A percentile compares a stretch with the other conserved stretches of the same genome.
Evolutionary conservation across 2,797 vertebrate genomes (phyloP).

Genomic region (Rhinella marina): DNA sequence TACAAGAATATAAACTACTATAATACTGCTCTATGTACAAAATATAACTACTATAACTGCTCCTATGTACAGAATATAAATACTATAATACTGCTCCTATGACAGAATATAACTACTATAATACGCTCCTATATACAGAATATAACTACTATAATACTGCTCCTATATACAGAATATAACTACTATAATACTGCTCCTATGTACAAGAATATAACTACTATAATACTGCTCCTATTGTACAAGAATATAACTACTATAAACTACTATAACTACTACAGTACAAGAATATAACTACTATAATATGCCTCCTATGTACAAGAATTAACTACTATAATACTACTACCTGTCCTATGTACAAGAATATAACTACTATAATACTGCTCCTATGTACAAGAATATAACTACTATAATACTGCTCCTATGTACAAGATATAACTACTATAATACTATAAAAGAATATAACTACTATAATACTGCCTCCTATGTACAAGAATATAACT

Average conservation of each 20-base stretch:
- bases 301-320: neutral
- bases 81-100: conserved; percentile 1
- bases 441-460: conserved; percentile 20
- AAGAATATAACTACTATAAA: conserved; percentile 21
- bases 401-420: conserved; percentile 16
- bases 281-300: conserved; percentile 28
- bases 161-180: conserved; percentile 4
- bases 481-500: conserved; percentile 4
- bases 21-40: conserved; percentile 7
- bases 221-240: conserved; percentile 12
- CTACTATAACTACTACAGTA: conserved; percentile 16
- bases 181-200: conserved; percentile 12
- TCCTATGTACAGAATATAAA: neutral
- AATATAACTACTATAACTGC: neutral
- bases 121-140: conserved; percentile 5
- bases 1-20: neutral
- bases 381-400: conserved; percentile 5
- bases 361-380: conserved; percentile 28
- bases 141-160: conserved; percentile 13
- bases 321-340: conserved; percentile 24
- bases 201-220: conserved; percentile 19
- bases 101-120: neutral
- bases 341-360: conserved; percentile 1
- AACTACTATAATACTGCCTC: conserved; percentile 18
- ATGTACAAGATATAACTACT: conserved; percentile 21